Evolutionary conservation across 2,888 invertebrate genomes (phyloP), one percentile per base, ranked within the genome.

Genomic region (Candidula unifasciata): DNA sequence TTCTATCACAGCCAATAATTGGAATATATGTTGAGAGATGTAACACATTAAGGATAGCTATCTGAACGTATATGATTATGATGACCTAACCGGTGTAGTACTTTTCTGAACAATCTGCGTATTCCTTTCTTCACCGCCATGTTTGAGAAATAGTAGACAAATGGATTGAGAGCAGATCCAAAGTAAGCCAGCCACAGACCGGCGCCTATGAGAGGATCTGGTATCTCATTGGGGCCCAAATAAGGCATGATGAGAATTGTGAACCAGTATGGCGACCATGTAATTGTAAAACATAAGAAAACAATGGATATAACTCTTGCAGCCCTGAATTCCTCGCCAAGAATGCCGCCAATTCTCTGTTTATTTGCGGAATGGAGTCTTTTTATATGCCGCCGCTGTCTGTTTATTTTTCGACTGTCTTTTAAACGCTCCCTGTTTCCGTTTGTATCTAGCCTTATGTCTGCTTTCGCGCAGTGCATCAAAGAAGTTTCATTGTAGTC

Each of bases 121-220:
- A 82, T 82, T 18, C 82, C 82, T 57, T 35, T 82, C 66, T 76
- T 82, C 37, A 82, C 82, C 8, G 82, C 74, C 3, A 64, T 52
- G 68, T 82, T 89, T 68, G 90, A 89, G 37, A 90, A 90, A 83
- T 90, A 89, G 74, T 91, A 91, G 18, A 91, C 83, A 60, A 91
- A 88, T 10, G 91, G 91, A 80, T 91, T 91, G 8, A 90, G 85
- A 10, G 90, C 89, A 0, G 91, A 91, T 64, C 90, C 90, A 18
- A 90, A 79, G 76, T 91, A 91, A 0, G 90, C 88, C 89, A 91
- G 85, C 90, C 90, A 91, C 71, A 90, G 90, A 18, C 88, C 87
- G 10, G 89, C 82, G 21, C 85, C 86, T 21, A 87, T 89, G 0
- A 90, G 79, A 21, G 69, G 76, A n/a, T 88, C 84, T 6, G 91